These are phyloP conservation scores for Chelonia mydas DNA, from an alignment of 2,797 vertebrate genomes.

Conservation along the genomic window DNA sequence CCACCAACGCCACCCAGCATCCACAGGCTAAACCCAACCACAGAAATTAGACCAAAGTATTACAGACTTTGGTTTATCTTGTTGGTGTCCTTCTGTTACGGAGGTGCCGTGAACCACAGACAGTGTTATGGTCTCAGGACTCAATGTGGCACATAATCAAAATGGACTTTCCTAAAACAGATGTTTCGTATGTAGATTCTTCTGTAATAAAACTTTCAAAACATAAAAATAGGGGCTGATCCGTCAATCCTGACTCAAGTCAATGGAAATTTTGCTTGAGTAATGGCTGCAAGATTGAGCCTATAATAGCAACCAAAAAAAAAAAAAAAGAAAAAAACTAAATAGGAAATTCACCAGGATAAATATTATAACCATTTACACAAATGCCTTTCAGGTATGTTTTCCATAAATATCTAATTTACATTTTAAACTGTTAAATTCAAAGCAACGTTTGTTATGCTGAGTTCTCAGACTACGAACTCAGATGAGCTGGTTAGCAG, in stretches of 20 bases:
- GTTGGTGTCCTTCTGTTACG: background rate
- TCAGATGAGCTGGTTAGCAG: background rate
- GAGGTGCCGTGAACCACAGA: background rate
- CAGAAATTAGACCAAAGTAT: background rate
- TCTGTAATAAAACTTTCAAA: background rate
- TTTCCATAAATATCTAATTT: slow-evolving; percentile 51
- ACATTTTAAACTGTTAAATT: slow-evolving; percentile 30
- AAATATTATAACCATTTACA: slow-evolving; percentile 31
- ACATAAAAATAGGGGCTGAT: background rate
- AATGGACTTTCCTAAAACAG: background rate
- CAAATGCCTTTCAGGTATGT: background rate
- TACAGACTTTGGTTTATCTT: background rate
- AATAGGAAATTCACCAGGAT: slow-evolving; percentile 43
- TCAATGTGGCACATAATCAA: background rate
- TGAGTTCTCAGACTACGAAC: slow-evolving; percentile 11
- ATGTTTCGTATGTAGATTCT: background rate
- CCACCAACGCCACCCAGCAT: background rate
- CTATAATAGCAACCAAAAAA: background rate
- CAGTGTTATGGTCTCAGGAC: background rate
- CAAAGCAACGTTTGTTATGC: slow-evolving; percentile 40
- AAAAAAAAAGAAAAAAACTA: slow-evolving; percentile 1
- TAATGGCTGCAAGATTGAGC: background rate
- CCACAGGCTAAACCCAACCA: too few species aligned
- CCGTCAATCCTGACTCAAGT: background rate
- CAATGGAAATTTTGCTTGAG: background rate